Conservation (phyloP, 1,140 invertebrate species). For the Asbolus verrucosus region DNA sequence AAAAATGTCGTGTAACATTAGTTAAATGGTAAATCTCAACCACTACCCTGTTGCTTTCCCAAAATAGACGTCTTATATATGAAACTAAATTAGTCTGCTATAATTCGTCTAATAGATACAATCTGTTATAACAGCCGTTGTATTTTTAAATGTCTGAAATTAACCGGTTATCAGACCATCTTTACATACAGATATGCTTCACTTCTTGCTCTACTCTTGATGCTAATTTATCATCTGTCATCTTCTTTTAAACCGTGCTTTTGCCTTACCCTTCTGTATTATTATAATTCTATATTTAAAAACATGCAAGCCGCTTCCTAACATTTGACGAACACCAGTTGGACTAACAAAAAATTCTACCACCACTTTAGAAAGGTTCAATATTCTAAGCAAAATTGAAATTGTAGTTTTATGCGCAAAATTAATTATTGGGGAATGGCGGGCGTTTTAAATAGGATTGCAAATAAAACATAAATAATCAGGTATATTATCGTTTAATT, state of each 20-base stretch:
- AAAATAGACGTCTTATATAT: constrained; percentile 19
- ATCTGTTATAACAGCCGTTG: constrained; percentile 48
- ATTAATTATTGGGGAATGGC: too few species aligned
- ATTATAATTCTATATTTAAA: background rate
- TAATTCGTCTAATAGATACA: constrained; percentile 51
- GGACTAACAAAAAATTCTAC: too few species aligned
- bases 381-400: too few species aligned
- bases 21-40: constrained; percentile 42
- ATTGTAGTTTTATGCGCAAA: too few species aligned
- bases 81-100: constrained; percentile 47
- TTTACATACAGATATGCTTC: constrained; percentile 12
- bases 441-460: too few species aligned
- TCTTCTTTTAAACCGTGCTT: constrained; percentile 12
- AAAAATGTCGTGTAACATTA: constrained; percentile 41
- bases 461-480: too few species aligned
- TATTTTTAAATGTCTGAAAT: constrained; percentile 44
- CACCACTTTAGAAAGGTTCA: too few species aligned
- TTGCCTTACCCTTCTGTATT: constrained; percentile 4
- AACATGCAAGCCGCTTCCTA: background rate
- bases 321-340: background rate
- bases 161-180: constrained; percentile 39
- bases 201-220: constrained; percentile 7
- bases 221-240: constrained; percentile 28
- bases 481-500: too few species aligned
- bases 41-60: constrained; percentile 23